Evolutionary conservation across 2,888 invertebrate genomes (phyloP), one percentile per base, ranked within the genome.

Genomic region (Arge pagana): DNA sequence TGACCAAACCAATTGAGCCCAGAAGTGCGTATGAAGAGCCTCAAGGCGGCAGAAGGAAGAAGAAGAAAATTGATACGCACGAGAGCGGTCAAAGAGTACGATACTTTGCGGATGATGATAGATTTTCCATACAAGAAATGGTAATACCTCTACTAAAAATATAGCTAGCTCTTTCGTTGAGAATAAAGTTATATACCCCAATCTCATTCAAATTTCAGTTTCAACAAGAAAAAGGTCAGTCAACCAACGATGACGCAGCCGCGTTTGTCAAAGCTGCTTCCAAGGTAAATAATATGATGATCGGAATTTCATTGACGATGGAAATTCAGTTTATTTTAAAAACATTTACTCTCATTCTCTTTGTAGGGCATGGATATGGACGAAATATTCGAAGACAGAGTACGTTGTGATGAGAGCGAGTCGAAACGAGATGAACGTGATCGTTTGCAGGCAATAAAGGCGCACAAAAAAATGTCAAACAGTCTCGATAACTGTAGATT

Each of bases 51-150:
- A 10, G 79, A 66, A 64, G 77, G 19, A 79, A 75, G 59, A 80
- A 78, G 53, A 80, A 83, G 53, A 85, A 83, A 68, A 77, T 82
- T 24, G 85, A 87, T 61, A 94, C 93, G 3, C 90, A 95, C 66
- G 73, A 77, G 48, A 72, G 71, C 41, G 83, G 83, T 55, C 83
- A 92, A 69, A 82, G 94, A 59, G 82, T 85, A 3, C 84, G 89
- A 52, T 94, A 93, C 78, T 95, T 92, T 79, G 86, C 89, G 3
- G 92, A 95, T 79, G 95, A 96, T 80, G 93, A 94, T 72, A 89
- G 88, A 71, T 88, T 89, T 75, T 86, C 89, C 48, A 83, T 96
- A 28, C 84, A 90, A 70, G 84, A 91, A 75, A 89, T 96, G 88
- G 89, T 87, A 76, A 77, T 73, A 37, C 19, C 3, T 37, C 7